These are phyloP conservation scores for Metridium senile DNA, from an alignment of 92 coral and sea anemone genomes.

Conservation along the genomic window DNA sequence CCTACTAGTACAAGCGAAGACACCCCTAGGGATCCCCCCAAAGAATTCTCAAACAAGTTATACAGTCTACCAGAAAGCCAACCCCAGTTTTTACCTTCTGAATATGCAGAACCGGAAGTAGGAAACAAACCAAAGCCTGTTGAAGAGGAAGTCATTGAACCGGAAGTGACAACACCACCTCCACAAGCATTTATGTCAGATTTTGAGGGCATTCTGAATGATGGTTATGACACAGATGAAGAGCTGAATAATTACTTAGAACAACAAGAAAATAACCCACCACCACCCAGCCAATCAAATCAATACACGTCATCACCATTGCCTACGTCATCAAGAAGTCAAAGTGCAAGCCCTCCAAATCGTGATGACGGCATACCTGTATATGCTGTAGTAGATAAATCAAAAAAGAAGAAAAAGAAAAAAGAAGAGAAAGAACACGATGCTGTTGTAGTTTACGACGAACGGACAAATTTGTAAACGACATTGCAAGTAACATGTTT, in stretches of 20 bases:
- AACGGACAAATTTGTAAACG: slow-evolving; percentile 74
- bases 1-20: slow-evolving; percentile 19
- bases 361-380: slow-evolving; percentile 10
- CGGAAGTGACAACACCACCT: slow-evolving; percentile 21
- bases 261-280: background rate
- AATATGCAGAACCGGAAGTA: slow-evolving; percentile 17
- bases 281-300: slow-evolving; percentile 3
- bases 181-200: slow-evolving; percentile 30
- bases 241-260: slow-evolving; percentile 46
- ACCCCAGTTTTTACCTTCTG: background rate
- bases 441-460: slow-evolving; percentile 86
- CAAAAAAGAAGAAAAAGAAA: slow-evolving; percentile 54
- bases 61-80: slow-evolving; percentile 19
- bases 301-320: slow-evolving; percentile 6
- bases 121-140: background rate
- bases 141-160: slow-evolving; percentile 4
- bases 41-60: slow-evolving; percentile 57
- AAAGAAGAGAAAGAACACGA: slow-evolving; percentile 30
- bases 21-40: slow-evolving; percentile 34
- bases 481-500: no score
- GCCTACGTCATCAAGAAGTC: slow-evolving; percentile 25
- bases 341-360: slow-evolving; percentile 21
- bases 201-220: slow-evolving; percentile 45
- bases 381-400: slow-evolving; percentile 67
- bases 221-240: slow-evolving; percentile 59